Evolutionary conservation across 2,113 vertebrate species (phyloP).

Genomic region (Stegastes partitus): DNA sequence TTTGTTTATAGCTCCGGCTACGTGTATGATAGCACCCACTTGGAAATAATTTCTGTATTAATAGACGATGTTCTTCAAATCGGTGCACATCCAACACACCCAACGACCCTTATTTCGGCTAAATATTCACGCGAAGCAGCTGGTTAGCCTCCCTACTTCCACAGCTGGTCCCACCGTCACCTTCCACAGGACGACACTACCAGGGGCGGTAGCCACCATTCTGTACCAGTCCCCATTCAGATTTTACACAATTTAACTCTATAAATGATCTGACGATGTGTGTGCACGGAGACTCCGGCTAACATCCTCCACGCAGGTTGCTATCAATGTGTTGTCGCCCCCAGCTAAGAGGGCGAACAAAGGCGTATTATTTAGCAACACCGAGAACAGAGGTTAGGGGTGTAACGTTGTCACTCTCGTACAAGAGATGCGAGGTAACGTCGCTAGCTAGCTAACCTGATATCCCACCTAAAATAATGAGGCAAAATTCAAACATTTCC

Average conservation of each 20-base stretch:
- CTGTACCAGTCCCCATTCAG: neutral
- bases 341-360: neutral
- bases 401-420: constrained; percentile 35
- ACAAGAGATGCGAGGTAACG: constrained; percentile 33
- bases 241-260: constrained; percentile 31
- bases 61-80: neutral
- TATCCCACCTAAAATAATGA: constrained; percentile 35
- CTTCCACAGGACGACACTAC: neutral
- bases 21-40: accelerated
- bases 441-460: constrained; percentile 62
- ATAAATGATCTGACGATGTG: neutral
- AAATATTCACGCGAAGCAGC: neutral
- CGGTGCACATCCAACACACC: neutral
- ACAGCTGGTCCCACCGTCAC: neutral
- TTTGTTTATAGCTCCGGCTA: neutral
- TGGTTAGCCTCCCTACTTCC: neutral
- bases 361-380: neutral
- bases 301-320: no score
- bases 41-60: accelerated
- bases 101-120: neutral
- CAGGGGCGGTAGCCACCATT: constrained; percentile 50
- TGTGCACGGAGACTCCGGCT: accelerated
- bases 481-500: constrained; percentile 18
- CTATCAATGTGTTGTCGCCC: no score
- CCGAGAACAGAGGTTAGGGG: constrained; percentile 1